Evolutionary conservation across 2,113 vertebrate genomes (phyloP).

Genomic region (Neolamprologus ventralis): DNA sequence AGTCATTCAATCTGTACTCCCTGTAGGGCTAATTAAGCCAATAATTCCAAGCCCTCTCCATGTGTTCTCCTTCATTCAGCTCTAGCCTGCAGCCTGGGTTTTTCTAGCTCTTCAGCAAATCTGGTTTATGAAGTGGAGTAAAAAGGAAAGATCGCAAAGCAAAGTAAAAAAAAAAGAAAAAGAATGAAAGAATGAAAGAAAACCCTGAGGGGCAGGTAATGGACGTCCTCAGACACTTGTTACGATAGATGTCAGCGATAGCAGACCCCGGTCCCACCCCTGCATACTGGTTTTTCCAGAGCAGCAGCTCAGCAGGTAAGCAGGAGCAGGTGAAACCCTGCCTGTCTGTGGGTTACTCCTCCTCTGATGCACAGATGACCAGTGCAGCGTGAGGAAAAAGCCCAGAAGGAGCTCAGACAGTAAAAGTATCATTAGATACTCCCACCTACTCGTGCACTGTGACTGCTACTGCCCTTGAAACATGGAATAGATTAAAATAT

Average conservation of each 20-base stretch:
- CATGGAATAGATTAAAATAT: conserved; percentile 42
- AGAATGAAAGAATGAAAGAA: background rate
- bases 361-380: conserved; percentile 1
- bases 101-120: background rate
- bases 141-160: background rate
- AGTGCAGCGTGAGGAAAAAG: background rate
- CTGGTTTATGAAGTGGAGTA: background rate
- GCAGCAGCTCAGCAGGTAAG: background rate
- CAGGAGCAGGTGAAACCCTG: background rate
- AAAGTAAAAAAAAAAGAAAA: background rate
- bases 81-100: background rate
- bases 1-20: conserved; percentile 36
- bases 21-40: conserved; percentile 52
- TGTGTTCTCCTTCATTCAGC: background rate
- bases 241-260: conserved; percentile 26
- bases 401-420: background rate
- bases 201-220: background rate
- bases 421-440: background rate
- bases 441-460: background rate
- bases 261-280: background rate
- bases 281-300: background rate
- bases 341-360: background rate
- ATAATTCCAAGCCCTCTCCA: conserved; percentile 20
- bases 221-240: conserved; percentile 13
- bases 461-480: conserved; percentile 35